Evolutionary conservation across 2,797 vertebrate genomes (phyloP).

Genomic region (Sebastes reedi): DNA sequence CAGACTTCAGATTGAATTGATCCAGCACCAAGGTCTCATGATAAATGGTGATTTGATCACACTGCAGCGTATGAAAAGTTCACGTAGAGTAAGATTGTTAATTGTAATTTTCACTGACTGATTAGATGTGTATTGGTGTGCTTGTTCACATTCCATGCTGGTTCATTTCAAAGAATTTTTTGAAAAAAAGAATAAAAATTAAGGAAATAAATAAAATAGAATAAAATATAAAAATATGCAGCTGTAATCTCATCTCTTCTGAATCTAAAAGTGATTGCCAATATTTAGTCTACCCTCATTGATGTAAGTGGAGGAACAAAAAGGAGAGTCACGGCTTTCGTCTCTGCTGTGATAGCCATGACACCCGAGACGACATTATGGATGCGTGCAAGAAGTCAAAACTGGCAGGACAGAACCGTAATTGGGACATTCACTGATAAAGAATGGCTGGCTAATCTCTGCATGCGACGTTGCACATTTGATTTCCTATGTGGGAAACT

Average conservation of each 20-base stretch:
- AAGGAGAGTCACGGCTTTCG: too few species aligned
- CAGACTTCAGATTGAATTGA: conserved; percentile 6
- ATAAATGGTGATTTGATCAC: neutral
- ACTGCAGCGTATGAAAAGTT: neutral
- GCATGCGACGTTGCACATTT: too few species aligned
- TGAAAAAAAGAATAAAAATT: neutral
- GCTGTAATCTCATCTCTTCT: neutral
- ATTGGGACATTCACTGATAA: too few species aligned
- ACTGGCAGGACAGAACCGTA: too few species aligned
- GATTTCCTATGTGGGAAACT: too few species aligned
- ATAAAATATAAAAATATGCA: neutral
- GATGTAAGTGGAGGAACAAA: too few species aligned
- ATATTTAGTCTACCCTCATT: neutral
- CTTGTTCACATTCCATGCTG: neutral
- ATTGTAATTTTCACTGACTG: neutral
- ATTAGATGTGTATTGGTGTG: neutral
- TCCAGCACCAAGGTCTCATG: neutral
- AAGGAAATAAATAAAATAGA: neutral
- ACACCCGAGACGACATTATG: too few species aligned
- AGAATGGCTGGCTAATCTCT: too few species aligned
- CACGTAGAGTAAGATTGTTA: neutral
- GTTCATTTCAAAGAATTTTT: neutral
- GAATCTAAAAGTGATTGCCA: neutral
- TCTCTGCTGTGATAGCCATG: too few species aligned
- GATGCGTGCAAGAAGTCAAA: too few species aligned